phyloP scores from a whole-genome alignment of 1,140 invertebrate species.

The Drusus annulatus region DNA sequence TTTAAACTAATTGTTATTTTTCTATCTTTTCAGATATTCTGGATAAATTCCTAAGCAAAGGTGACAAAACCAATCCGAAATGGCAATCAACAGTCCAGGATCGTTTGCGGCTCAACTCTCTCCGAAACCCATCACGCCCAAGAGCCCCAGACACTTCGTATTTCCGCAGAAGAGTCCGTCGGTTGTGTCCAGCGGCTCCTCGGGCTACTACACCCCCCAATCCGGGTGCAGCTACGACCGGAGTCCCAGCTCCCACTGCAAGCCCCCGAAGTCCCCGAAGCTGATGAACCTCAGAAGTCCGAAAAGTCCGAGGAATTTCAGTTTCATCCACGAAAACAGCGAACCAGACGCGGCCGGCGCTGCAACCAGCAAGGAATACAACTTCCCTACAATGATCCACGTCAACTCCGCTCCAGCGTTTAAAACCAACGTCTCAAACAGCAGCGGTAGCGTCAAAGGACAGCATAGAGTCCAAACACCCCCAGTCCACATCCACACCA shows the following conservation, averaged over 20 bases:
- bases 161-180: conserved; percentile 71
- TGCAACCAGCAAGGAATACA: background rate
- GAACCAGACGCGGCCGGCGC: background rate
- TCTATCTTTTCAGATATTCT: too few species aligned
- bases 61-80: conserved; percentile 41
- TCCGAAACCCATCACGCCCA: conserved; percentile 69
- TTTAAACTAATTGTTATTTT: too few species aligned
- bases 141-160: conserved; percentile 69
- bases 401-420: conserved; percentile 22
- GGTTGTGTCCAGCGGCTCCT: conserved; percentile 68
- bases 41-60: too few species aligned
- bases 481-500: conserved; percentile 70
- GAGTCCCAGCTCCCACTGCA: conserved; percentile 60
- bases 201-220: conserved; percentile 70
- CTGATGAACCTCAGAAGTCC: conserved; percentile 66
- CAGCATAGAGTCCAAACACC: conserved; percentile 62
- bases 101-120: conserved; percentile 67
- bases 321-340: conserved; percentile 65
- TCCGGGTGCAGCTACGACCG: conserved; percentile 70
- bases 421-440: conserved; percentile 21
- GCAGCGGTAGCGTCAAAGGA: background rate
- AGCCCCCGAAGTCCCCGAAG: conserved; percentile 66
- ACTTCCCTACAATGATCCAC: conserved; percentile 14
- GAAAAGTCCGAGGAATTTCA: conserved; percentile 69
- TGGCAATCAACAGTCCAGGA: conserved; percentile 70